Conservation (phyloP, 2,888 invertebrate species). For the Xestobium rufovillosum region DNA sequence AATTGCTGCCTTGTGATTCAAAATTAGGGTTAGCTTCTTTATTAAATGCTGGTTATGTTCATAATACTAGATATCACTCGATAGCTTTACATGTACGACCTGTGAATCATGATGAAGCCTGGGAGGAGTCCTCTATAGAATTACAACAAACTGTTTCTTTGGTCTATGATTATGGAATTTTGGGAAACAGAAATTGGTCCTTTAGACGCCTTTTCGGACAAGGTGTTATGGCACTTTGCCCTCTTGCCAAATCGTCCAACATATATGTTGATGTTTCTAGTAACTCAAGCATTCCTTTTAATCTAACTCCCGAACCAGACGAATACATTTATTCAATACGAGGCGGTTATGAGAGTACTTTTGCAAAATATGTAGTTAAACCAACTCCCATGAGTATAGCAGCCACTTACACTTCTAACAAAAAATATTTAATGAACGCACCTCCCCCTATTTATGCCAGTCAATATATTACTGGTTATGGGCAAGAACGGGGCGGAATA, state of each 20-base stretch:
- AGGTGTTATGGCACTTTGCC: slow-evolving; percentile 74
- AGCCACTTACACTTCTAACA: slow-evolving; percentile 47
- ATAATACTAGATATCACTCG: slow-evolving; percentile 90
- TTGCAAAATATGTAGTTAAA: slow-evolving; percentile 61
- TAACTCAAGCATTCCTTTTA: slow-evolving; percentile 55
- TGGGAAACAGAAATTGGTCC: slow-evolving; percentile 71
- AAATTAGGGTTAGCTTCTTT: slow-evolving; percentile 79
- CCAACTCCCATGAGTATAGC: slow-evolving; percentile 57
- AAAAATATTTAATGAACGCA: slow-evolving; percentile 48
- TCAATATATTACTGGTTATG: slow-evolving; percentile 80
- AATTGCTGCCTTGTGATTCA: slow-evolving; percentile 91
- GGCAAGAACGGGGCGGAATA: slow-evolving; percentile 85
- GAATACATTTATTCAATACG: slow-evolving; percentile 52
- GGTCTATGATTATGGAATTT: slow-evolving; percentile 73
- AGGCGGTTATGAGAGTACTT: slow-evolving; percentile 59
- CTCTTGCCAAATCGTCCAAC: slow-evolving; percentile 67
- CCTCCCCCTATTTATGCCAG: slow-evolving; percentile 69
- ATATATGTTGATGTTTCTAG: slow-evolving; percentile 74
- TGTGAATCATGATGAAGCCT: slow-evolving; percentile 55
- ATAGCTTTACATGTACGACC: slow-evolving; percentile 78
- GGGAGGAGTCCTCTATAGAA: slow-evolving; percentile 59
- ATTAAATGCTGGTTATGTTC: slow-evolving; percentile 83
- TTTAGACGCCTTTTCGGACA: slow-evolving; percentile 80
- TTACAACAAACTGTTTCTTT: slow-evolving; percentile 79
- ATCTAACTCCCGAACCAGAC: slow-evolving; percentile 56